These are phyloP conservation scores for Ivindomyrus marchei DNA, from an alignment of 2,113 vertebrate species.

Conservation along the genomic window DNA sequence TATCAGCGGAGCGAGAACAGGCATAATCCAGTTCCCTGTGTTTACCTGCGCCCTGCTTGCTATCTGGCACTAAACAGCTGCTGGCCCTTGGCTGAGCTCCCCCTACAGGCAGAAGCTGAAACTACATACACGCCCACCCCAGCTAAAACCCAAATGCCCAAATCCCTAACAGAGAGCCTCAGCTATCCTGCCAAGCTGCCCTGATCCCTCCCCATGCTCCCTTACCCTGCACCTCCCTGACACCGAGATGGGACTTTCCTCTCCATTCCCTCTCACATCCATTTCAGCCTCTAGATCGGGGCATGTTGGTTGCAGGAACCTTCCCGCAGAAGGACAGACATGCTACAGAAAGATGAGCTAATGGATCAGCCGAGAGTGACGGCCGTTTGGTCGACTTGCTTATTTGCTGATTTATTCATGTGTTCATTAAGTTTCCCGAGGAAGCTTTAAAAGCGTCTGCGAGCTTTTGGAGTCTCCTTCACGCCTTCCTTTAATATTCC, in stretches of 20 bases:
- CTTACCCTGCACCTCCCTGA: background rate
- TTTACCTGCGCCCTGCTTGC: background rate
- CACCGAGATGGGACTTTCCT: background rate
- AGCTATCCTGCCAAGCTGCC: background rate
- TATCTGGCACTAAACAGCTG: background rate
- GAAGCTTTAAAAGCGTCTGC: background rate
- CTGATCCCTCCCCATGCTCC: background rate
- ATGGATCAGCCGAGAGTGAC: background rate
- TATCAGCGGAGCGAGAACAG: background rate
- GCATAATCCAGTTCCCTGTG: background rate
- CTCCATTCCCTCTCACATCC: background rate
- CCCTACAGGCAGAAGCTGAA: background rate
- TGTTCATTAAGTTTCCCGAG: background rate
- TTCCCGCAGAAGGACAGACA: background rate
- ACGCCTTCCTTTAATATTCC: constrained; percentile 31
- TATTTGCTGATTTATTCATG: background rate
- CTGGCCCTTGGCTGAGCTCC: background rate
- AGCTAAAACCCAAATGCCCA: background rate
- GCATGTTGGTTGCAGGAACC: background rate
- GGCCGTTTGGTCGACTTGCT: background rate
- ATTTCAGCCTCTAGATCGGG: constrained; percentile 19
- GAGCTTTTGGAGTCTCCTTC: constrained; percentile 13
- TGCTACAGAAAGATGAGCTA: background rate
- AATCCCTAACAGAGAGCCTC: background rate
- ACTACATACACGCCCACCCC: background rate